Base-by-base conservation (phyloP, 2,888 invertebrate genomes). In the Psococerastis gibbosa region DNA sequence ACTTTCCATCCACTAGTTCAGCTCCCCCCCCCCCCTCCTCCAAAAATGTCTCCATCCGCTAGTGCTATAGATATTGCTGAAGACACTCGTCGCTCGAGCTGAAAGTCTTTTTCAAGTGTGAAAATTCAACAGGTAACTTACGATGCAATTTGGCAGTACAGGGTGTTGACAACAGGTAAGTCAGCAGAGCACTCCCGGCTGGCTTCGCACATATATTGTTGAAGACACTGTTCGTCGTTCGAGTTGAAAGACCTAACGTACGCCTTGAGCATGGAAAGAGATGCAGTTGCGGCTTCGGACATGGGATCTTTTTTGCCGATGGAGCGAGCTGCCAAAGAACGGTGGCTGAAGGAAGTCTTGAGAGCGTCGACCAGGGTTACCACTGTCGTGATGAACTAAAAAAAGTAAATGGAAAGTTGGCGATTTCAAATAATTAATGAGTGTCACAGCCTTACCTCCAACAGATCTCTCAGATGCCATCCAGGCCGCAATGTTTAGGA, bases 111-210 rank as follows among this genome's bases (percentile, higher is more conserved):
- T n/a, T n/a, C n/a, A n/a, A n/a, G n/a, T n/a, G n/a, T 22, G 8
- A 27, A 32, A 18, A 33, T 47, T 17, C 33, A 15, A 41, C 22
- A 34, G 32, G 43, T 43, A 50, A 75, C 85, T 79, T 66, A 89
- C 88, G 84, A 83, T 77, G 87, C 88, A 54, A 89, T 70, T 64
- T 89, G 87, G 57, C 89, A 89, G 72, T 88, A 85, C 54, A 89
- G 76, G 55, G 83, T 82, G 20, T 66, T 64, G 34, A 65, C 61
- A 47, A 67, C 78, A 70, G 63, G 79, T 69, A 63, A 75, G 58
- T 85, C 87, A 42, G 73, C 69, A 22, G 81, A 72, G 61, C 89
- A 91, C 56, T 89, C 88, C 42, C 72, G 76, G 61, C 84, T 88
- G 18, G 89, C 89, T 54, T 89, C 85, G 58, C 91, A 91, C 52